A percentile compares a stretch with the other conserved stretches of the same genome.
Conservation (phyloP, 2,888 invertebrate genomes). For the Cataglyphis livida region DNA sequence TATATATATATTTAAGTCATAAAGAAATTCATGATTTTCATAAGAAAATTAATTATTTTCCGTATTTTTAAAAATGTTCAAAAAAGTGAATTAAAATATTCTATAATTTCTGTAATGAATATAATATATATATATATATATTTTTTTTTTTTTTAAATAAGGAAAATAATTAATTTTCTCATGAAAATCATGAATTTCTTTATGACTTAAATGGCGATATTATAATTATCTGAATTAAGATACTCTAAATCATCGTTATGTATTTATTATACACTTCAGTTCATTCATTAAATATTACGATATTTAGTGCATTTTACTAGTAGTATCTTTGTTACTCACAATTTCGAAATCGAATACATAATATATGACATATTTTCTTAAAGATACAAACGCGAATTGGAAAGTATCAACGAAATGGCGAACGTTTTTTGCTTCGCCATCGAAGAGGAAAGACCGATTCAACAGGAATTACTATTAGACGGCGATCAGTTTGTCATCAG, state of each 20-base stretch:
- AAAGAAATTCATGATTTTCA: no score
- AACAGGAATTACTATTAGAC: slow-evolving; percentile 86
- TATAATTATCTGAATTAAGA: slow-evolving; percentile 2
- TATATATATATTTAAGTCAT: no score
- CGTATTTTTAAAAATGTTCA: no score
- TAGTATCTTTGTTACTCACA: background rate
- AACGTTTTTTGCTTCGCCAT: slow-evolving; percentile 82
- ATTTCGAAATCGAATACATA: background rate
- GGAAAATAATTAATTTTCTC: background rate
- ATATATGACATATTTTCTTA: background rate
- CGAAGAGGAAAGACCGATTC: slow-evolving; percentile 86
- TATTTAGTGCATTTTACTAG: no score
- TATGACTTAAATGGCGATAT: background rate
- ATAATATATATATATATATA: no score
- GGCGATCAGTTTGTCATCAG: slow-evolving; percentile 87
- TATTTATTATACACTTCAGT: background rate
- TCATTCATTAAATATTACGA: no score
- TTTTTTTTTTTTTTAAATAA: no score
- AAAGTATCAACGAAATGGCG: slow-evolving; percentile 81
- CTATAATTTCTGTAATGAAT: no score
- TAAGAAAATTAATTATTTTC: no score
- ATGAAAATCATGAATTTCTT: background rate
- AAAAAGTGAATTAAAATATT: no score
- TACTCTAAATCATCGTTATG: background rate
- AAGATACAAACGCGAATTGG: slow-evolving; percentile 84